A percentile compares a stretch with the other conserved stretches of the same genome.
These are phyloP conservation scores for Ceratina australensis DNA, from an alignment of 1,140 invertebrate species.

Conservation along the genomic window DNA sequence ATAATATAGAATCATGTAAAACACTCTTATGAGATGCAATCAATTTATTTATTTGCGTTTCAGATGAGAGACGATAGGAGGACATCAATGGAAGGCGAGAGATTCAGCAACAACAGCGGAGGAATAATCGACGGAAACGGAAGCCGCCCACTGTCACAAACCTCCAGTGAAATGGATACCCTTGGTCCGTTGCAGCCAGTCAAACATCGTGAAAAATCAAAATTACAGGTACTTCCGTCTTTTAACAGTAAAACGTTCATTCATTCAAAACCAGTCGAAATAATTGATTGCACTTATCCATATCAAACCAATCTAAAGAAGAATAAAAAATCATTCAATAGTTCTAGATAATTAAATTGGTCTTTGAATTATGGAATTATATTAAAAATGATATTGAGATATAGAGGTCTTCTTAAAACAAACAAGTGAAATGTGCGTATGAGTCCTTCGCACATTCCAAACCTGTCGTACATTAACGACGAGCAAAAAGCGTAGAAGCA, in stretches of 20 bases:
- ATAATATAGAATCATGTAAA: not conserved
- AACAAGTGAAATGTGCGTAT: not conserved
- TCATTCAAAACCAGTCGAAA: no score
- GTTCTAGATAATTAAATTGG: no score
- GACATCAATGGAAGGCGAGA: conserved; percentile 76
- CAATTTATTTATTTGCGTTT: conserved; percentile 39
- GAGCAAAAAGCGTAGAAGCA: not conserved
- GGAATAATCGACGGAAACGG: conserved; percentile 71
- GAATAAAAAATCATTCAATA: no score
- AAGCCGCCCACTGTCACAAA: conserved; percentile 81
- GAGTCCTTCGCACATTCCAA: not conserved
- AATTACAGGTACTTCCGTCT: conserved; percentile 73
- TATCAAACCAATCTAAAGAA: no score
- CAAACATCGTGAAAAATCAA: conserved; percentile 76
- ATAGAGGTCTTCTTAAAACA: no score
- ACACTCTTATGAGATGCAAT: no score
- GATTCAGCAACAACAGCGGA: conserved; percentile 70
- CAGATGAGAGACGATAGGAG: conserved; percentile 75
- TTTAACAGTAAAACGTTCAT: not conserved
- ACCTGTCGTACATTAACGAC: not conserved
- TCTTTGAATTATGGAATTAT: no score
- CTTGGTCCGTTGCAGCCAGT: conserved; percentile 72
- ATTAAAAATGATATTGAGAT: no score
- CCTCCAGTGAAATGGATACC: conserved; percentile 79
- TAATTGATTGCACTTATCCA: no score